Conservation (phyloP, 2,888 invertebrate genomes). For the Toxonevra muliebris region DNA sequence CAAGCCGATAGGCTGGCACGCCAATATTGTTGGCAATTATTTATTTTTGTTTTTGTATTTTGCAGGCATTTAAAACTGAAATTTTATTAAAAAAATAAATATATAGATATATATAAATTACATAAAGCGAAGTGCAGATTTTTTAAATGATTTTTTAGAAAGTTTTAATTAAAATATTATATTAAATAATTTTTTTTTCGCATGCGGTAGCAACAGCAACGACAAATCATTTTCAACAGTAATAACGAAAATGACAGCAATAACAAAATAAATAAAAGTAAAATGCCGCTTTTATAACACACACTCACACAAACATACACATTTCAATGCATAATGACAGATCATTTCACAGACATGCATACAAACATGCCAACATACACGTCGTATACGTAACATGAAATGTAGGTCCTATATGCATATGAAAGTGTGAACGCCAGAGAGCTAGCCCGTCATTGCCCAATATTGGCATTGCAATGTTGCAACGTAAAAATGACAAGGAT, state of each 20-base stretch:
- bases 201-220: background rate
- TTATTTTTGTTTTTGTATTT: no score
- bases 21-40: no score
- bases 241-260: background rate
- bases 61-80: no score
- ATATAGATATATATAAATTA: no score
- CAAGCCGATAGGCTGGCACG: no score
- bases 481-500: conserved; percentile 27
- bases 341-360: conserved; percentile 11
- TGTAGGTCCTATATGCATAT: conserved; percentile 16
- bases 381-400: conserved; percentile 43
- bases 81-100: no score
- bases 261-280: background rate
- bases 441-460: no score
- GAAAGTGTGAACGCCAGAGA: background rate
- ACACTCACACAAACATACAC: conserved; percentile 19
- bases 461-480: conserved; percentile 20
- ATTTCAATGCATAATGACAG: conserved; percentile 41
- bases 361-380: background rate
- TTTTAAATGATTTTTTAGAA: background rate
- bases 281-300: background rate
- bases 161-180: conserved; percentile 2
- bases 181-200: background rate
- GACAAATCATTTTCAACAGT: background rate
- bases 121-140: no score